phyloP scores from a whole-genome alignment of 2,113 vertebrate genomes.

The Anhinga anhinga region DNA sequence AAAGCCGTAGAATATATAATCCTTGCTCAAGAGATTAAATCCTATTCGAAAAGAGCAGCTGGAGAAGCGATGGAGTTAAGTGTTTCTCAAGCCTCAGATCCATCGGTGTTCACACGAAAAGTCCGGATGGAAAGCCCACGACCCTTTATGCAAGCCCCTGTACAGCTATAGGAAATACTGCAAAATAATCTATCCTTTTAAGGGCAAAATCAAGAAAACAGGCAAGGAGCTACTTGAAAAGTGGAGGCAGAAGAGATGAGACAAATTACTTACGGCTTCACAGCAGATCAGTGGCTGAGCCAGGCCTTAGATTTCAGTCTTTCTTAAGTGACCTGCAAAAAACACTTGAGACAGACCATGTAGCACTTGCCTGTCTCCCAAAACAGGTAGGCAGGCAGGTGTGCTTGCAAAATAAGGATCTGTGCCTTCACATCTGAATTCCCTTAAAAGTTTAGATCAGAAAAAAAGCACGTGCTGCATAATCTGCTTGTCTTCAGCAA shows the following conservation, averaged over 20 bases:
- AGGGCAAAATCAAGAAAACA: not conserved
- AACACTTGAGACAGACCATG: not conserved
- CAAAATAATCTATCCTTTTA: not conserved
- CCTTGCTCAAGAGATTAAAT: not conserved
- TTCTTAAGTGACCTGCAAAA: not conserved
- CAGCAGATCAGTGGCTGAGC: not conserved
- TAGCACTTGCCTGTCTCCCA: not conserved
- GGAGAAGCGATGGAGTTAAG: not conserved
- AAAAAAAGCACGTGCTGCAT: accelerated
- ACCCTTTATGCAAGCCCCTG: not conserved
- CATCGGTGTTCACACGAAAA: not conserved
- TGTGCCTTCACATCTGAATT: not conserved
- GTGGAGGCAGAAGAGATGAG: not conserved
- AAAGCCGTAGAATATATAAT: not conserved
- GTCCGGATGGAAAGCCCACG: not conserved
- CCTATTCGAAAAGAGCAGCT: not conserved
- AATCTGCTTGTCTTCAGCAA: not conserved
- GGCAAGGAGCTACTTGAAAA: not conserved
- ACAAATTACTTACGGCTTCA: not conserved
- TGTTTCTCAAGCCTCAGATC: not conserved
- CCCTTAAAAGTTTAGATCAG: not conserved
- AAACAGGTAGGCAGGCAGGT: not conserved
- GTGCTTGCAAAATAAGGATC: not conserved
- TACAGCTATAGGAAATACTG: not conserved
- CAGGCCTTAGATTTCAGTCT: not conserved